Conservation (phyloP, 2,113 vertebrate species). For the Planiliza haematocheilus region DNA sequence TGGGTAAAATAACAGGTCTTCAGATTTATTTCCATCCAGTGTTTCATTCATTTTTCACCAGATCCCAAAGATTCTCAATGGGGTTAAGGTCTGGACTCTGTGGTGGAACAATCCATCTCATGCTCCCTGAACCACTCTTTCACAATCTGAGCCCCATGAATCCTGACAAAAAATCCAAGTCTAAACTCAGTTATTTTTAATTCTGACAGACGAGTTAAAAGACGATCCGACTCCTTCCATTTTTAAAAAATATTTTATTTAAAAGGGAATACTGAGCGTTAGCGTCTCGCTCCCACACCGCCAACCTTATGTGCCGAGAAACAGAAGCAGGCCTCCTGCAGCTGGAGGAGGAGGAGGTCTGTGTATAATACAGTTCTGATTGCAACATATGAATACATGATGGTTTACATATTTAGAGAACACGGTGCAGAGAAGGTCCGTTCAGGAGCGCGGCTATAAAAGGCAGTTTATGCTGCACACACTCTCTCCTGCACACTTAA, state of each 20-base stretch:
- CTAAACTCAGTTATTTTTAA: too few relatives aligned
- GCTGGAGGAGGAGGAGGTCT: background rate
- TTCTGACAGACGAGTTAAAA: too few relatives aligned
- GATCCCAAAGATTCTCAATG: too few relatives aligned
- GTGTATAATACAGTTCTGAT: conserved; percentile 12
- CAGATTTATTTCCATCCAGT: too few relatives aligned
- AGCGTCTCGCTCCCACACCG: conserved; percentile 39
- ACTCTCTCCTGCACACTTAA: conserved; percentile 36
- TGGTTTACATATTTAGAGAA: conserved; percentile 22
- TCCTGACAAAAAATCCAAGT: too few relatives aligned
- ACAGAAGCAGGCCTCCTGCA: conserved; percentile 15
- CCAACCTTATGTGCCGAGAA: conserved; percentile 48
- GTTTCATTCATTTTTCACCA: too few relatives aligned
- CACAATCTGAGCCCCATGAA: too few relatives aligned
- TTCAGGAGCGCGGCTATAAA: conserved; percentile 20
- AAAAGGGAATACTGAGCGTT: conserved; percentile 50
- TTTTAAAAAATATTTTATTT: conserved; percentile 56
- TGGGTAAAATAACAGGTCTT: too few relatives aligned
- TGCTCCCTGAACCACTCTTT: too few relatives aligned
- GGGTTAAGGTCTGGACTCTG: too few relatives aligned
- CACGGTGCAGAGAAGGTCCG: conserved; percentile 29
- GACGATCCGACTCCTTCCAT: background rate
- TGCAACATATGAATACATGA: conserved; percentile 25
- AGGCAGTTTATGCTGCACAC: conserved; percentile 49
- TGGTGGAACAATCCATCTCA: too few relatives aligned